phyloP scores from a whole-genome alignment of 2,797 vertebrate species.

The Octomys mimax region DNA sequence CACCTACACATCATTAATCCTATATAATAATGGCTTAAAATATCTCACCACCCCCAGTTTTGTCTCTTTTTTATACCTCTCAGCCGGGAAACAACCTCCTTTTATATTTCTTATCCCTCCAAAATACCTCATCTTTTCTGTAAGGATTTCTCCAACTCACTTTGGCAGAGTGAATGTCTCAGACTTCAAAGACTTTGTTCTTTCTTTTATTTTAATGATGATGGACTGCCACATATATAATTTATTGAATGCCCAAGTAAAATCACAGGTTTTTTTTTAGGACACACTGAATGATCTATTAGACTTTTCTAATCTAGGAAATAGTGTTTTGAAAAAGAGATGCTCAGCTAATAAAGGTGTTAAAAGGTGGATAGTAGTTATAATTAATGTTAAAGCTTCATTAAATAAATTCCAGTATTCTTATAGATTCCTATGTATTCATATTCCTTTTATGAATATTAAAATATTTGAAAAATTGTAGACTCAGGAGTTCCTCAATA shows the following conservation, averaged over 20 bases:
- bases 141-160: background rate
- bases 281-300: background rate
- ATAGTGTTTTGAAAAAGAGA: constrained; percentile 4
- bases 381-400: background rate
- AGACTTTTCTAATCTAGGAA: background rate
- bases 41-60: background rate
- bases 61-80: accelerated
- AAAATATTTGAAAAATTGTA: background rate
- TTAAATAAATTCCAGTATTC: background rate
- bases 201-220: background rate
- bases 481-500: no score
- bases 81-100: background rate
- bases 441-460: background rate
- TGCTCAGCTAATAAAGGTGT: background rate
- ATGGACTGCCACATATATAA: background rate
- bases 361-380: background rate
- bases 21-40: background rate
- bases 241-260: background rate
- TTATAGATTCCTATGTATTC: background rate
- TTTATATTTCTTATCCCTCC: background rate
- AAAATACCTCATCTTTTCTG: background rate
- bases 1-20: background rate
- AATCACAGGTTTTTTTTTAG: background rate
- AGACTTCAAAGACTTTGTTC: background rate
- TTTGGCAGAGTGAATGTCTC: background rate